These are phyloP conservation scores for Drosophila pegasa DNA, from an alignment of 2,888 invertebrate genomes.

Conservation along the genomic window DNA sequence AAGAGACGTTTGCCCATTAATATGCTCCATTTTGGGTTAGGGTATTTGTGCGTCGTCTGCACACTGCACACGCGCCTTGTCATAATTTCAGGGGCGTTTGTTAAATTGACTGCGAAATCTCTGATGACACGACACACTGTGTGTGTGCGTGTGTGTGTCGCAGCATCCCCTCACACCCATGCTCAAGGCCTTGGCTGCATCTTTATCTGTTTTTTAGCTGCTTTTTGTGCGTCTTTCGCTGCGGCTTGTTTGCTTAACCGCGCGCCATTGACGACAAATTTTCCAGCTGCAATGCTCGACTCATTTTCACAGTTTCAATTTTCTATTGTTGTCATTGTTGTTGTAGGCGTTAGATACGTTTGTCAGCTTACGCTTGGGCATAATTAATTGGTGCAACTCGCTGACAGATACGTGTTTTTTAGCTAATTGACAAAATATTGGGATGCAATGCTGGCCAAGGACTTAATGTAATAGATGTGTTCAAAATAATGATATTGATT, in stretches of 20 bases:
- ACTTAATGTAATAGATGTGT: too few species aligned
- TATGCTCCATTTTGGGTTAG: slow-evolving; percentile 48
- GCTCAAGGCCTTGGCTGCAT: slow-evolving; percentile 45
- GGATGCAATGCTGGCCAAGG: too few species aligned
- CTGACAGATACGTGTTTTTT: slow-evolving; percentile 51
- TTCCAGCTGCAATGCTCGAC: slow-evolving; percentile 38
- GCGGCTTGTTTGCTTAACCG: slow-evolving; percentile 64
- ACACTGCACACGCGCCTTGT: slow-evolving; percentile 47
- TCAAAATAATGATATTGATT: too few species aligned
- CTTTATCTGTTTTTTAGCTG: slow-evolving; percentile 22
- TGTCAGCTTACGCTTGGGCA: slow-evolving; percentile 19
- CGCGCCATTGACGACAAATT: slow-evolving; percentile 68
- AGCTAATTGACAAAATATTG: slow-evolving; percentile 31
- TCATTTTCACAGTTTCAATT: slow-evolving; percentile 11
- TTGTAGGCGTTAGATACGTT: slow-evolving; percentile 5
- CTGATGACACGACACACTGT: slow-evolving; percentile 20
- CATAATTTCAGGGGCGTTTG: slow-evolving; percentile 66
- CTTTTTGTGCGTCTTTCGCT: slow-evolving; percentile 9
- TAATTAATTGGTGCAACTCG: slow-evolving; percentile 27
- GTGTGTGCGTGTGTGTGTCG: background rate
- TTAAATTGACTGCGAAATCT: slow-evolving; percentile 76
- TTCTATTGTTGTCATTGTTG: slow-evolving; percentile 16
- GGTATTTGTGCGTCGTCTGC: slow-evolving; percentile 13
- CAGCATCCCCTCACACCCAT: background rate
- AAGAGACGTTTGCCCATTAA: slow-evolving; percentile 58